Evolutionary conservation across 2,888 invertebrate species (phyloP).

Genomic region (Myopa testacea): DNA sequence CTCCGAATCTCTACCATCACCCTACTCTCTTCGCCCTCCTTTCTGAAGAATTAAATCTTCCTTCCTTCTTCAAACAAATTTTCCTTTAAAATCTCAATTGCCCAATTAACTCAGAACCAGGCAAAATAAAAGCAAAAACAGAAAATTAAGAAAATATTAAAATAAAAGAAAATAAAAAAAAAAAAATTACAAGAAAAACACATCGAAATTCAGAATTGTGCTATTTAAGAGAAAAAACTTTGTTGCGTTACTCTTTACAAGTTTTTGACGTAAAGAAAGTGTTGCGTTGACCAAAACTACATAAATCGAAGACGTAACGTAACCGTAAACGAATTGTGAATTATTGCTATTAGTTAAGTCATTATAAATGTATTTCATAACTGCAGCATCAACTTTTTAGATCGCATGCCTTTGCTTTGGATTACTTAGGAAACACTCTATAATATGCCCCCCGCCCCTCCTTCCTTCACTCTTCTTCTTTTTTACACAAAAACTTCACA

Average conservation of each 20-base stretch:
- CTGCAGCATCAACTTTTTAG: conserved; percentile 11
- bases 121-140: no score
- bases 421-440: not conserved
- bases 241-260: not conserved
- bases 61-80: not conserved
- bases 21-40: no score
- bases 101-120: no score
- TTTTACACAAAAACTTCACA: no score
- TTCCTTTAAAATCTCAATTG: not conserved
- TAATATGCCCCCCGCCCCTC: no score
- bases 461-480: no score
- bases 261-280: not conserved
- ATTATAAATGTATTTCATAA: conserved; percentile 25
- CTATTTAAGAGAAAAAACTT: conserved; percentile 27
- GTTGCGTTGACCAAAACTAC: conserved; percentile 37
- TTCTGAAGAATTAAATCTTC: not conserved
- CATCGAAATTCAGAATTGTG: conserved; percentile 40
- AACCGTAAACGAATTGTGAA: conserved; percentile 28
- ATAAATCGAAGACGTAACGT: conserved; percentile 25
- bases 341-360: conserved; percentile 25
- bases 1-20: no score
- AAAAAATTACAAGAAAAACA: conserved; percentile 13
- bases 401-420: not conserved
- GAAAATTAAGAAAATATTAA: not conserved
- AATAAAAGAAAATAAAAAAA: not conserved